Conservation (phyloP, 2,888 invertebrate species). For the Ennomos fuscantarius region DNA sequence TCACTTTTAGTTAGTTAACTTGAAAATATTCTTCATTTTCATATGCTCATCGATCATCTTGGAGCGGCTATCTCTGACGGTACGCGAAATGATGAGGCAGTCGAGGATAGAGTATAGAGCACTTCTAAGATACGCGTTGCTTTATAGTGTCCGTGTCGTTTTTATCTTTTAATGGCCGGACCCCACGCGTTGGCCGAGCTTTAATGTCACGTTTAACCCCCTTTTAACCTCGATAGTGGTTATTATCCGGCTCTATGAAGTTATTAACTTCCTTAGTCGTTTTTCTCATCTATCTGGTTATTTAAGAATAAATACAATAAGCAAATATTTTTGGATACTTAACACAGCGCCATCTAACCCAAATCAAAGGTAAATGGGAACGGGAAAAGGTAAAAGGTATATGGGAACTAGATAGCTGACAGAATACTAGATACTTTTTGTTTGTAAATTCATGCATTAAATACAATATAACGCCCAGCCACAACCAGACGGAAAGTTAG, state of each 20-base stretch:
- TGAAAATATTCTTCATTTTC: no score
- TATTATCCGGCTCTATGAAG: slow-evolving; percentile 14
- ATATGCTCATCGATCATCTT: no score
- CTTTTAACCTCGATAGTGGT: slow-evolving; percentile 36
- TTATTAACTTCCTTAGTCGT: slow-evolving; percentile 17
- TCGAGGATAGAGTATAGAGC: slow-evolving; percentile 4
- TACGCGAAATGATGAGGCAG: background rate
- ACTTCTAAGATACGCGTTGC: slow-evolving; percentile 16
- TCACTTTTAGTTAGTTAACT: no score
- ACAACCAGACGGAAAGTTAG: no score
- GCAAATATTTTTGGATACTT: no score
- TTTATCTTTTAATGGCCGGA: slow-evolving; percentile 35
- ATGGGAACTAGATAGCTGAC: no score
- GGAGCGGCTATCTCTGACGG: background rate
- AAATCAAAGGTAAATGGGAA: no score
- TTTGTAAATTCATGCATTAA: no score
- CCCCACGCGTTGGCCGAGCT: slow-evolving; percentile 37
- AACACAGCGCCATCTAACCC: no score
- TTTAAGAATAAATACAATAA: background rate
- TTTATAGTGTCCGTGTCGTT: slow-evolving; percentile 19
- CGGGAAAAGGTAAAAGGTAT: no score
- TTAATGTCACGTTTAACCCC: slow-evolving; percentile 26
- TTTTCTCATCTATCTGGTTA: background rate
- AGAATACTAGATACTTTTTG: no score
- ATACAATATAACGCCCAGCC: no score